Evolutionary conservation across 2,888 invertebrate species (phyloP).

Genomic region (Malacosoma neustria): DNA sequence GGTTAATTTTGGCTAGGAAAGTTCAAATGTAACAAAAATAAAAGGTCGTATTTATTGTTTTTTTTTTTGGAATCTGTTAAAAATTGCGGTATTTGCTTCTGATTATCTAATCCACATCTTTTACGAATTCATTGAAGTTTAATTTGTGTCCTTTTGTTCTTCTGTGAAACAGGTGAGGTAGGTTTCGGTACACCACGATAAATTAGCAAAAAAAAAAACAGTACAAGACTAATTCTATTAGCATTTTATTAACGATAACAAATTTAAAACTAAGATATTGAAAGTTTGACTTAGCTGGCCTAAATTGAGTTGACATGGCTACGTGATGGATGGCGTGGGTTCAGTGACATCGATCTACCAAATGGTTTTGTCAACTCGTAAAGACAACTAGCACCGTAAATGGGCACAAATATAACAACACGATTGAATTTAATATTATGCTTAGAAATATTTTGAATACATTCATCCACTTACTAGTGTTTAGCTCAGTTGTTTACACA

Average conservation of each 20-base stretch:
- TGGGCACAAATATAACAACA: background rate
- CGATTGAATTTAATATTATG: too few species aligned
- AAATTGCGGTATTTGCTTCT: too few species aligned
- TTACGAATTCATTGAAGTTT: too few species aligned
- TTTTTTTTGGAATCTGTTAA: too few species aligned
- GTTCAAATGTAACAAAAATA: too few species aligned
- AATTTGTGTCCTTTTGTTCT: too few species aligned
- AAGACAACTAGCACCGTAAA: background rate
- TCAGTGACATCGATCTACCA: constrained; percentile 21
- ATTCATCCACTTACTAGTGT: too few species aligned
- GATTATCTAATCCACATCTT: too few species aligned
- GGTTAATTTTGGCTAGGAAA: too few species aligned
- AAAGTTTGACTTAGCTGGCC: constrained; percentile 44
- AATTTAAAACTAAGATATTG: constrained; percentile 45
- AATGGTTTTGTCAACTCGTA: constrained; percentile 9
- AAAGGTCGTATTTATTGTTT: too few species aligned
- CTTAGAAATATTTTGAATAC: too few species aligned
- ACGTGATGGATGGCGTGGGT: constrained; percentile 21
- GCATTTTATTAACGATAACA: constrained; percentile 63
- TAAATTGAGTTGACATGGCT: constrained; percentile 12
- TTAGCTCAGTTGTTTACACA: too few species aligned
- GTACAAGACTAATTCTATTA: constrained; percentile 53
- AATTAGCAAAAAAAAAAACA: constrained; percentile 52
- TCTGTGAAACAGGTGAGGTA: constrained; percentile 32
- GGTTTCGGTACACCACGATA: constrained; percentile 37